A percentile compares a stretch with the other conserved stretches of the same genome.
Evolutionary conservation across 37 sponge, comb jelly and placozoan genomes (phyloP).

Genomic region (Ianthella basta): DNA sequence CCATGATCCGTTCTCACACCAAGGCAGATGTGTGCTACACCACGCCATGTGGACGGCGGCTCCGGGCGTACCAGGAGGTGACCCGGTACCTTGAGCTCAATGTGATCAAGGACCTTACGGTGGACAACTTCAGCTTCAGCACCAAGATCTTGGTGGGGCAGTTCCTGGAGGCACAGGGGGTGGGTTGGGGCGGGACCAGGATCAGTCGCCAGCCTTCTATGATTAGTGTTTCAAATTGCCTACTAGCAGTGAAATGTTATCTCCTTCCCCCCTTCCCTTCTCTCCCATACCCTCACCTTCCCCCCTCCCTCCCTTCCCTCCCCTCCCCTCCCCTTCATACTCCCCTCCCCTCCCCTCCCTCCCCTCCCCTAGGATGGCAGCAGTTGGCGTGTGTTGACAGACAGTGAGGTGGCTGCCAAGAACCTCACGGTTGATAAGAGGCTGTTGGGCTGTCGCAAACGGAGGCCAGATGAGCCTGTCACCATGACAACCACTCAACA

Average conservation of each 20-base stretch:
- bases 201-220: not conserved
- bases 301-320: too few relatives aligned
- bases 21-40: slow-evolving; percentile 90
- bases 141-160: slow-evolving; percentile 84
- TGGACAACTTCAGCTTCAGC: slow-evolving; percentile 91
- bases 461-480: not conserved
- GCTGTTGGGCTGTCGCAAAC: slow-evolving; percentile 3
- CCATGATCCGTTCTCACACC: slow-evolving; percentile 29
- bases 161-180: slow-evolving; percentile 48
- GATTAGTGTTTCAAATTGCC: not conserved
- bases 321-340: too few relatives aligned
- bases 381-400: slow-evolving; percentile 14
- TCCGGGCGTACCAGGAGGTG: slow-evolving; percentile 90
- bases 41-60: slow-evolving; percentile 80
- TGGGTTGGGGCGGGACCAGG: too few relatives aligned
- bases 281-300: too few relatives aligned
- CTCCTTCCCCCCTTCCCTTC: not conserved
- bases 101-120: slow-evolving; percentile 50
- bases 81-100: slow-evolving; percentile 57
- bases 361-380: not conserved
- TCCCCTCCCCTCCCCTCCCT: too few relatives aligned
- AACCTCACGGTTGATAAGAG: slow-evolving; percentile 23
- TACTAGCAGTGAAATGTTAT: not conserved
- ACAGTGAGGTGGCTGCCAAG: slow-evolving; percentile 15
- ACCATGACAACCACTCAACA: not conserved